Percentiles rank a stretch among this genome's conserved stretches.
Evolutionary conservation across 2,888 invertebrate species (phyloP).

Genomic region (Branchipolynoe longqiensis): DNA sequence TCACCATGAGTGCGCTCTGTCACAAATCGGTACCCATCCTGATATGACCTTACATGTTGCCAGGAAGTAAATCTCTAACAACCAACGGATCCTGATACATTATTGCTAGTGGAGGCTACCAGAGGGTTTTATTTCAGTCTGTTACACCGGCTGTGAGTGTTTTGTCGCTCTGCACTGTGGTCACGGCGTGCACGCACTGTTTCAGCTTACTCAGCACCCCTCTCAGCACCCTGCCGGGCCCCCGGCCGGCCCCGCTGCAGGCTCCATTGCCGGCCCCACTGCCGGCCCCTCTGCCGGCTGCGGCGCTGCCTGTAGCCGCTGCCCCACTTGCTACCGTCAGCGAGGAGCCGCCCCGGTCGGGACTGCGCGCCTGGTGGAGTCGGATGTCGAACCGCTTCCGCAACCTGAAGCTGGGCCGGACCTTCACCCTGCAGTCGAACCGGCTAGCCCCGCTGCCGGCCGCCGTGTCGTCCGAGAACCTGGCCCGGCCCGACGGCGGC

Average conservation of each 20-base stretch:
- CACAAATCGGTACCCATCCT: too few species aligned
- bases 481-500: neutral
- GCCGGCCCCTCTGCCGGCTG: neutral
- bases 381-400: constrained; percentile 79
- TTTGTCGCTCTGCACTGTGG: too few species aligned
- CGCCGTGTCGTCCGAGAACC: neutral
- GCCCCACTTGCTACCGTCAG: constrained; percentile 44
- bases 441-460: constrained; percentile 73
- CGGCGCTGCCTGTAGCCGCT: neutral
- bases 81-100: too few species aligned
- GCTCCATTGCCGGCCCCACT: neutral
- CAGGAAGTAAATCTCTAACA: too few species aligned
- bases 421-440: constrained; percentile 73
- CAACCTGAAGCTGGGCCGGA: constrained; percentile 79
- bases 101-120: too few species aligned
- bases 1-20: too few species aligned
- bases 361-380: constrained; percentile 80
- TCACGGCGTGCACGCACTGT: neutral
- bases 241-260: neutral
- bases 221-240: neutral
- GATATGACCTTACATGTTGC: too few species aligned
- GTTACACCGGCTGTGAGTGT: too few species aligned
- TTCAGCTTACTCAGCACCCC: constrained; percentile 35
- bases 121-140: too few species aligned
- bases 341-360: constrained; percentile 76